Base-by-base conservation (phyloP, 2,797 vertebrate genomes). In the Parauchenoglanis ngamensis region DNA sequence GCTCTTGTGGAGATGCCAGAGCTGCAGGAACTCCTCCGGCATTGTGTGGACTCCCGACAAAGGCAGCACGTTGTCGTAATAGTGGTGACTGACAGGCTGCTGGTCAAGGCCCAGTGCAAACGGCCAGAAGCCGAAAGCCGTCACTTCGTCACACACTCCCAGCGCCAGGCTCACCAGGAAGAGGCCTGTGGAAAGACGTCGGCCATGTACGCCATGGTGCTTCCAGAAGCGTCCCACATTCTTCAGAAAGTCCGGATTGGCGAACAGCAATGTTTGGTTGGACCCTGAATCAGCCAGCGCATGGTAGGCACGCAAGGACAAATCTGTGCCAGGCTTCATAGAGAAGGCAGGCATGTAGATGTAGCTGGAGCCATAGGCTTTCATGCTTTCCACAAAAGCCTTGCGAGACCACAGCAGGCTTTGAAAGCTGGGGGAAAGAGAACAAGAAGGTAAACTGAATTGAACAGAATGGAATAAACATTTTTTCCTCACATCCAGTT, bases 291-390 rank as follows among this genome's bases (percentile, higher is more conserved):
- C 98, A 0, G 95, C 92, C 88, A 99, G 94, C 17, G 98, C 95
- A 56, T 98, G 96, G 86, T 97, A 96, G 0, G 96, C 98, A 0
- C 98, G 96, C 10, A 99, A 93, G 0, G 98, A 99, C 0, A 96
- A 97, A 28, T 97, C 97, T 0, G 98, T 99, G 52, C 98, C 98
- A 0, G 97, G 96, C 91, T 94, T 97, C 97, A 98, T 98, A 10
- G 98, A 98, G 94, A 99, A 99, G 0, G 98, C 98, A 0, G 98
- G 98, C 97, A 99, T 98, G 93, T 99, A 99, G 92, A 99, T 95
- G 91, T 96, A 99, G 93, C 98, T 98, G 84, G 95, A 95, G 88
- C 97, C 97, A 49, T 99, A 99, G 4, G 94, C 96, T 93, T 97
- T 97, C 94, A 99, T 96, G 0, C 94, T 97, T 68, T 99, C 97